phyloP scores from a whole-genome alignment of 2,888 invertebrate genomes.

The Elysia crispata region DNA sequence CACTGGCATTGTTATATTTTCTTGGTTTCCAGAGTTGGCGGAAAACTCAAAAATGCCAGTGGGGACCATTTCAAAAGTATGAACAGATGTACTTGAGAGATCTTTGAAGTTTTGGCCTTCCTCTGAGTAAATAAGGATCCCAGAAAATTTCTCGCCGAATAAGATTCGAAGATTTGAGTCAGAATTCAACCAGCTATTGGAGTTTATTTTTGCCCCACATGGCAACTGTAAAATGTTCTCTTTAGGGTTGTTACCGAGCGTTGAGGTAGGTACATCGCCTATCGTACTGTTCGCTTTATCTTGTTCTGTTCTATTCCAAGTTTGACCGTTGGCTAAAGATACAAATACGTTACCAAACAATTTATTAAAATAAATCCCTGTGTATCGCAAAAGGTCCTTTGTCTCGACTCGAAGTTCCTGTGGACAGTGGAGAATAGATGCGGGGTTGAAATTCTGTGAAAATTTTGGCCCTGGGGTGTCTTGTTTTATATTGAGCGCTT shows the following conservation, averaged over 20 bases:
- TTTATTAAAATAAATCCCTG: constrained; percentile 7
- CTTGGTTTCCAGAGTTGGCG: background rate
- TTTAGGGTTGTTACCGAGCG: too few relatives aligned
- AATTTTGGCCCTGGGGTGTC: too few relatives aligned
- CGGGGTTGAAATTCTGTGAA: too few relatives aligned
- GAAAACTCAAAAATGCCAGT: constrained; percentile 34
- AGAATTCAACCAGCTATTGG: background rate
- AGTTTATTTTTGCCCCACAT: background rate
- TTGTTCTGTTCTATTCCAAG: background rate
- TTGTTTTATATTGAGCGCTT: too few relatives aligned
- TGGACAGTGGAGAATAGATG: too few relatives aligned
- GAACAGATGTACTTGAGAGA: background rate
- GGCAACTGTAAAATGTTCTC: too few relatives aligned
- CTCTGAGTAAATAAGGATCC: background rate
- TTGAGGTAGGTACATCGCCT: too few relatives aligned
- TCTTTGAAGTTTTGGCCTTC: too few relatives aligned
- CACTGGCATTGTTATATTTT: constrained; percentile 14
- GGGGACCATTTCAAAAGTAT: constrained; percentile 18
- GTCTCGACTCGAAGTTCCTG: too few relatives aligned
- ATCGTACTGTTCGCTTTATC: background rate
- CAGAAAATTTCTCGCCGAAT: background rate
- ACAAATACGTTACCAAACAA: constrained; percentile 25
- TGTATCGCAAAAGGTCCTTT: background rate
- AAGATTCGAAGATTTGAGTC: background rate
- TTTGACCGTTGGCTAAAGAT: background rate